Conservation (phyloP, 2,797 vertebrate genomes). For the Danionella dracula region DNA sequence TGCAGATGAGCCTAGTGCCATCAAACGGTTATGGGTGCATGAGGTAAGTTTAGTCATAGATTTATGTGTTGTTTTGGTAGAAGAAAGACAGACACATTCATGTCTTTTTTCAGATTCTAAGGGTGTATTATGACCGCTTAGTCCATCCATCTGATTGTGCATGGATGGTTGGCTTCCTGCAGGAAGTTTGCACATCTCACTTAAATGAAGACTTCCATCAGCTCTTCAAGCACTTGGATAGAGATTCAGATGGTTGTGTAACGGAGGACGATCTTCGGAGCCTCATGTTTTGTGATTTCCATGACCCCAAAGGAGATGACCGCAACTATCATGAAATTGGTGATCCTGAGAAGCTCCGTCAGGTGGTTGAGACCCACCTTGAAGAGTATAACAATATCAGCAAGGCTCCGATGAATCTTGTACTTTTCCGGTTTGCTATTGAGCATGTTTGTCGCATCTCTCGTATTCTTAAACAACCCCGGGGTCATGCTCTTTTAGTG, state of each 20-base stretch:
- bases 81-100: background rate
- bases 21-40: conserved; percentile 89
- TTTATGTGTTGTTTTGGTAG: background rate
- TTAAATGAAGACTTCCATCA: conserved; percentile 72
- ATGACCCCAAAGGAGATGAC: conserved; percentile 80
- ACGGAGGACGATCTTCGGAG: conserved; percentile 85
- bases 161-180: conserved; percentile 78
- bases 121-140: conserved; percentile 88
- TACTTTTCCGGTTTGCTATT: conserved; percentile 88
- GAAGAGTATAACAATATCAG: conserved; percentile 85
- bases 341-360: conserved; percentile 67
- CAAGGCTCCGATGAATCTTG: conserved; percentile 86
- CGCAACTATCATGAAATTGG: conserved; percentile 76
- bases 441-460: conserved; percentile 88
- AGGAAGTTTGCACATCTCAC: conserved; percentile 62
- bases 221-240: conserved; percentile 76
- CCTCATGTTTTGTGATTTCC: conserved; percentile 91
- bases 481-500: conserved; percentile 82
- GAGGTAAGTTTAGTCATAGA: conserved; percentile 68
- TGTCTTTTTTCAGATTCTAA: conserved; percentile 70
- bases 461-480: conserved; percentile 84
- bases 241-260: conserved; percentile 72
- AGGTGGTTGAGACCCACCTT: conserved; percentile 77
- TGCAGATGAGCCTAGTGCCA: conserved; percentile 63
- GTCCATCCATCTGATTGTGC: conserved; percentile 75